These are phyloP conservation scores for Drosophila gaucha DNA, from an alignment of 2,888 invertebrate species.

Conservation along the genomic window DNA sequence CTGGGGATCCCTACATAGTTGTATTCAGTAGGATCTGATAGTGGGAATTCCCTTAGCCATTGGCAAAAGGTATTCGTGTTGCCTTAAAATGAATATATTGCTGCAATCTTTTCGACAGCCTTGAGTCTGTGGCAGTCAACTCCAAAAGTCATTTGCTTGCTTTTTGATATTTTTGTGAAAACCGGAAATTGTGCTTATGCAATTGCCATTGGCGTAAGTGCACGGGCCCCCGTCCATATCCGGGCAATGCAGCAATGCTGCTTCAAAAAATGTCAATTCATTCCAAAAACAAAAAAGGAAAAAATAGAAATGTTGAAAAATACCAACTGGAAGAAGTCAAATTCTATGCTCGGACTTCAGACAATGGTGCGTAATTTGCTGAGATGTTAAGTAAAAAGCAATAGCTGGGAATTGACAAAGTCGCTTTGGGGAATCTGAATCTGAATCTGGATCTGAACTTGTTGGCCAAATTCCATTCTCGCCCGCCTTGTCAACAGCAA, in stretches of 20 bases:
- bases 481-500: slow-evolving; percentile 65
- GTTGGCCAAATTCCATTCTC: slow-evolving; percentile 2
- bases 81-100: not conserved
- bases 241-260: slow-evolving; percentile 25
- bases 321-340: slow-evolving; percentile 27
- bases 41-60: no score
- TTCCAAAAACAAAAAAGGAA: slow-evolving; percentile 7
- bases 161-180: slow-evolving; percentile 32
- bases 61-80: no score
- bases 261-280: slow-evolving; percentile 34
- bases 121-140: not conserved
- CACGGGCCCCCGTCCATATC: slow-evolving; percentile 38
- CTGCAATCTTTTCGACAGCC: not conserved
- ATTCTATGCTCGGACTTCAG: slow-evolving; percentile 33
- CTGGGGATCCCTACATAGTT: no score
- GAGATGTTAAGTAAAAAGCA: slow-evolving; percentile 71
- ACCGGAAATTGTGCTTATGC: slow-evolving; percentile 74
- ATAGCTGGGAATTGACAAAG: slow-evolving; percentile 75
- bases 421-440: slow-evolving; percentile 35
- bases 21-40: no score
- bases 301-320: slow-evolving; percentile 34
- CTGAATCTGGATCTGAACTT: slow-evolving; percentile 14
- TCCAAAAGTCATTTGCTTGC: not conserved
- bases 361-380: slow-evolving; percentile 72
- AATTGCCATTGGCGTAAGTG: slow-evolving; percentile 60